Conservation (phyloP, 92 coral and sea anemone genomes). For the Pocillopora grandis region DNA sequence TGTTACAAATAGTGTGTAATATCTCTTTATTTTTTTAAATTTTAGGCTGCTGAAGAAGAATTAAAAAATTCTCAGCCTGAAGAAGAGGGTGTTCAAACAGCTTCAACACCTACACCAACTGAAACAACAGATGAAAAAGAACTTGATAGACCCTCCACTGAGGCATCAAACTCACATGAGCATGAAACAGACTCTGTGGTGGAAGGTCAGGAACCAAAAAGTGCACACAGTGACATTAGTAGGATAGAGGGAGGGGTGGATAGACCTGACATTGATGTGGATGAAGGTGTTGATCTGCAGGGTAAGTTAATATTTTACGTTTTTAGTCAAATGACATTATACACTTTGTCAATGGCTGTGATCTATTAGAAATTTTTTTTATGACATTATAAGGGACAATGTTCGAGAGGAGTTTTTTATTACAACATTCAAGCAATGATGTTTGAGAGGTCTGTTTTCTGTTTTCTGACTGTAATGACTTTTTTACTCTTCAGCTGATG, state of each 20-base stretch:
- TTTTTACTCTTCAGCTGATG: conserved; percentile 35
- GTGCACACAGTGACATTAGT: conserved; percentile 14
- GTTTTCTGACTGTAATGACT: not conserved
- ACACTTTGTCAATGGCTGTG: too few species aligned
- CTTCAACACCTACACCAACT: conserved; percentile 60
- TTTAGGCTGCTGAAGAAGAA: conserved; percentile 79
- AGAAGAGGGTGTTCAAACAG: conserved; percentile 41
- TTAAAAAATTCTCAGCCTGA: conserved; percentile 45
- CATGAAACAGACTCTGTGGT: conserved; percentile 19
- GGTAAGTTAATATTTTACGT: conserved; percentile 43
- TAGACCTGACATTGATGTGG: conserved; percentile 66
- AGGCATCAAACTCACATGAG: not conserved
- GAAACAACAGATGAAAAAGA: conserved; percentile 39
- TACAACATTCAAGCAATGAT: not conserved
- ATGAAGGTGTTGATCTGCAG: conserved; percentile 96
- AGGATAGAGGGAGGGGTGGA: conserved; percentile 23
- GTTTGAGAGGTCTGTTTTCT: not conserved
- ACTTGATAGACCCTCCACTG: conserved; percentile 25
- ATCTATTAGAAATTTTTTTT: too few species aligned
- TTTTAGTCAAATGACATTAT: too few species aligned
- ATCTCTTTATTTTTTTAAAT: not conserved
- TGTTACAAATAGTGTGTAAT: not conserved
- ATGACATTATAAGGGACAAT: too few species aligned
- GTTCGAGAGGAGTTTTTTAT: too few species aligned
- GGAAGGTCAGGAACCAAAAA: conserved; percentile 38